phyloP scores from a whole-genome alignment of 2,113 vertebrate species.

The Oceanites oceanicus region DNA sequence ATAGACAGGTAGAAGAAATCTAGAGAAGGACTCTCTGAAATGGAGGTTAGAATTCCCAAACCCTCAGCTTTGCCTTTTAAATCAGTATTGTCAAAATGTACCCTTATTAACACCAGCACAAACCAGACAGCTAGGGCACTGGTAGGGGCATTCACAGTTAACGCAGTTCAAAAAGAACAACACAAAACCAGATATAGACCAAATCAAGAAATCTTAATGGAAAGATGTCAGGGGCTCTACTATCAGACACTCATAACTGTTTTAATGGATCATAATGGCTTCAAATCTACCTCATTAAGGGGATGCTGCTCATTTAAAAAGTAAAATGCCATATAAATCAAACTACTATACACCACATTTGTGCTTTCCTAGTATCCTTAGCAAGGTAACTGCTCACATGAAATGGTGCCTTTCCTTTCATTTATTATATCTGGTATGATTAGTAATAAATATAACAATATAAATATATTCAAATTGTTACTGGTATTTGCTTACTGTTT shows the following conservation, averaged over 20 bases:
- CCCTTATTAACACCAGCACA: not conserved
- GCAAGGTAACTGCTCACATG: not conserved
- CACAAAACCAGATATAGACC: not conserved
- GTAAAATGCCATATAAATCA: not conserved
- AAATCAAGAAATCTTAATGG: constrained; percentile 9
- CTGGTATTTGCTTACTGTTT: not conserved
- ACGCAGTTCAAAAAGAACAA: not conserved
- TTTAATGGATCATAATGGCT: not conserved
- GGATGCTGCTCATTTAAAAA: not conserved
- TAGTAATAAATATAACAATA: not conserved
- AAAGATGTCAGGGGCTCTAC: not conserved
- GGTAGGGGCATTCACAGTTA: not conserved
- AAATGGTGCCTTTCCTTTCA: not conserved
- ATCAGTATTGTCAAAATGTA: not conserved
- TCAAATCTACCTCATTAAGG: not conserved
- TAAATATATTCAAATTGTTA: not conserved
- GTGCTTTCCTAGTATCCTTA: not conserved
- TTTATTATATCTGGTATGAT: not conserved
- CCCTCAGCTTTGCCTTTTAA: not conserved
- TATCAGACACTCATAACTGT: not conserved
- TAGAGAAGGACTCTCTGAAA: not conserved
- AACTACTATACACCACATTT: not conserved
- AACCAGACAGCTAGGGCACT: not conserved
- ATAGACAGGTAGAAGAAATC: not conserved
- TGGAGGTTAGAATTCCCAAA: not conserved